Conservation (phyloP, 1,140 invertebrate genomes). For the Tetragnatha versicolor region DNA sequence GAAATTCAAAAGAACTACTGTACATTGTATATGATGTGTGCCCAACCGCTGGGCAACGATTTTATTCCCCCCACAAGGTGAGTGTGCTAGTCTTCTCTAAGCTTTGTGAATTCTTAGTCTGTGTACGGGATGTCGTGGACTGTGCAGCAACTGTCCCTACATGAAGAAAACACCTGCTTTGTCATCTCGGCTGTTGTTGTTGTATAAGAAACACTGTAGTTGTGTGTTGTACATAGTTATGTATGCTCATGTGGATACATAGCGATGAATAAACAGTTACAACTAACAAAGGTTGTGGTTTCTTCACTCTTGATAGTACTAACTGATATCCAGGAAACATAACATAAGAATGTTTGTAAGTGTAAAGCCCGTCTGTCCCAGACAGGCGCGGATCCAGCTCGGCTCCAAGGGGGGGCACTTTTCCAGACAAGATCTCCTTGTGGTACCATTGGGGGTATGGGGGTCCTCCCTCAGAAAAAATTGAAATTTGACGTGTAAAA, state of each 20-base stretch:
- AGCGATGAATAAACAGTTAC: conserved; percentile 56
- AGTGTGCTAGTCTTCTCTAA: conserved; percentile 53
- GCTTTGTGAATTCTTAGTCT: conserved; percentile 51
- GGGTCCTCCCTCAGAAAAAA: no score
- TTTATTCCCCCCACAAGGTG: conserved; percentile 41
- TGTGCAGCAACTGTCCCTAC: no score
- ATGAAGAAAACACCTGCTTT: conserved; percentile 44
- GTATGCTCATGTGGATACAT: conserved; percentile 55
- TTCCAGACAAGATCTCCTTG: no score
- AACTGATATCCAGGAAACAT: no score
- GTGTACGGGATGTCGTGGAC: not conserved
- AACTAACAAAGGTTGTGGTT: no score
- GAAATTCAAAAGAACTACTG: conserved; percentile 20
- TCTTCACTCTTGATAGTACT: no score
- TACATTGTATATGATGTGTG: conserved; percentile 45
- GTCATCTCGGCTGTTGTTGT: conserved; percentile 53
- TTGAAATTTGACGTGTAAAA: no score
- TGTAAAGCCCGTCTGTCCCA: no score
- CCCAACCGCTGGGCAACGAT: conserved; percentile 34
- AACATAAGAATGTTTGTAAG: no score
- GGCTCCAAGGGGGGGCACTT: no score
- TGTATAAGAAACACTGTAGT: conserved; percentile 53
- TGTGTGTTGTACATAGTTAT: conserved; percentile 55
- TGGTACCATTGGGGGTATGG: no score
- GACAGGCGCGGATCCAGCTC: no score